phyloP scores from a whole-genome alignment of 2,888 invertebrate species.

The Teleiodes luculella region DNA sequence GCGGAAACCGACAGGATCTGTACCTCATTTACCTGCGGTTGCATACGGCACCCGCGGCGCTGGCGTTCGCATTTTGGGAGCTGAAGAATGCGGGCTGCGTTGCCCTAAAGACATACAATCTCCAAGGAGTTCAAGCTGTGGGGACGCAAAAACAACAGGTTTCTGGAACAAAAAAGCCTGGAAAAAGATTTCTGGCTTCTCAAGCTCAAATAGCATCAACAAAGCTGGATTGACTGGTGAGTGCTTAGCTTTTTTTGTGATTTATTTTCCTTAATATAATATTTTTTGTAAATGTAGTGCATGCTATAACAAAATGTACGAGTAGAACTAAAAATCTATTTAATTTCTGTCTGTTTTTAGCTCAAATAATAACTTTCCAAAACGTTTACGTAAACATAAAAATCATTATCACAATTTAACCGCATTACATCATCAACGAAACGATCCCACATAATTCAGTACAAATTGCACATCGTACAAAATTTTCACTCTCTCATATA shows the following conservation, averaged over 20 bases:
- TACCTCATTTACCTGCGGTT: constrained; percentile 72
- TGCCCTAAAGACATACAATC: constrained; percentile 62
- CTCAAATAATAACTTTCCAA: constrained; percentile 39
- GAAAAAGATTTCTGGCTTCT: constrained; percentile 87
- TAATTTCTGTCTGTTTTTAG: constrained; percentile 53
- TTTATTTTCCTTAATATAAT: not conserved
- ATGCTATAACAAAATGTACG: constrained; percentile 8
- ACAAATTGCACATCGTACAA: constrained; percentile 43
- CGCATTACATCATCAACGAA: constrained; percentile 41
- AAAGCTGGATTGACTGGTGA: constrained; percentile 83
- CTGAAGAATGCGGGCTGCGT: constrained; percentile 62
- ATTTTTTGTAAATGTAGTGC: not conserved
- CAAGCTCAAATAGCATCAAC: constrained; percentile 83
- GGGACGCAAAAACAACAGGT: constrained; percentile 72
- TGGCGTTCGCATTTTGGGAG: constrained; percentile 67
- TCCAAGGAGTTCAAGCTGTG: constrained; percentile 70
- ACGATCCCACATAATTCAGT: constrained; percentile 30
- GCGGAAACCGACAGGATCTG: constrained; percentile 73
- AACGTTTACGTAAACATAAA: constrained; percentile 27
- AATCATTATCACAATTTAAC: constrained; percentile 37
- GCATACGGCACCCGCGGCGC: constrained; percentile 75
- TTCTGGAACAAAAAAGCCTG: constrained; percentile 88
- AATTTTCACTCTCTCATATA: constrained; percentile 56
- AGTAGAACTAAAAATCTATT: not conserved
- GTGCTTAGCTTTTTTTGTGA: constrained; percentile 36